Percentiles rank a stretch among this genome's conserved stretches.
Evolutionary conservation across 1,140 invertebrate genomes (phyloP).

Genomic region (Leptinotarsa defecta): DNA sequence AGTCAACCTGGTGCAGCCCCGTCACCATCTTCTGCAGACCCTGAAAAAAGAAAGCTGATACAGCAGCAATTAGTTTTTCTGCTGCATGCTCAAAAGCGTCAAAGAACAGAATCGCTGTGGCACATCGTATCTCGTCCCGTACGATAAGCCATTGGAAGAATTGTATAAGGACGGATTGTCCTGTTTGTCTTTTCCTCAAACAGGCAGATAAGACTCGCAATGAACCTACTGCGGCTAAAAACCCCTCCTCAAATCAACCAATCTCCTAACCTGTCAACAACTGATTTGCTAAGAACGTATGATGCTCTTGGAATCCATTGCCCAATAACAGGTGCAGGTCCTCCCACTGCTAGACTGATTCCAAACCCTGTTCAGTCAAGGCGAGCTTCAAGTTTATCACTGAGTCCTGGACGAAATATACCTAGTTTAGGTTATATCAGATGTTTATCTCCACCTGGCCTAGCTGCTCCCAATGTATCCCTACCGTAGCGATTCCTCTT

Average conservation of each 20-base stretch:
- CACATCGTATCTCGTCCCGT: conserved; percentile 96
- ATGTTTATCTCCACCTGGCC: conserved; percentile 40
- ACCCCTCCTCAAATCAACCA: conserved; percentile 54
- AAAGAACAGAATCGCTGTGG: conserved; percentile 84
- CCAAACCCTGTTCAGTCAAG: conserved; percentile 39
- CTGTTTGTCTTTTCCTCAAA: conserved; percentile 96
- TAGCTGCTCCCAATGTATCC: conserved; percentile 63
- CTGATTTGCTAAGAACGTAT: conserved; percentile 80
- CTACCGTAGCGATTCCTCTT: conserved; percentile 63
- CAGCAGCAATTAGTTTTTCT: conserved; percentile 95
- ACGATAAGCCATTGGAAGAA: conserved; percentile 99
- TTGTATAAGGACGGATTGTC: conserved; percentile 92
- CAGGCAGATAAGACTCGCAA: conserved; percentile 85
- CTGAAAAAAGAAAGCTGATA: conserved; percentile 96
- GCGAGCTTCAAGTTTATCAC: conserved; percentile 39
- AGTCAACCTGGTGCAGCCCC: conserved; percentile 55
- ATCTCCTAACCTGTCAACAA: conserved; percentile 56
- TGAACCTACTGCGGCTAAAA: conserved; percentile 64
- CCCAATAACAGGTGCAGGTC: conserved; percentile 62
- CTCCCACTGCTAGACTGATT: conserved; percentile 57
- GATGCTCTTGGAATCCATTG: conserved; percentile 80
- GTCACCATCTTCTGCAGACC: conserved; percentile 66
- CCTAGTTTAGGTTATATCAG: conserved; percentile 41
- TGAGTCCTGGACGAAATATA: conserved; percentile 45
- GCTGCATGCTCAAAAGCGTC: conserved; percentile 98